phyloP scores from a whole-genome alignment of 2,113 vertebrate genomes.

The Lepus timidus region DNA sequence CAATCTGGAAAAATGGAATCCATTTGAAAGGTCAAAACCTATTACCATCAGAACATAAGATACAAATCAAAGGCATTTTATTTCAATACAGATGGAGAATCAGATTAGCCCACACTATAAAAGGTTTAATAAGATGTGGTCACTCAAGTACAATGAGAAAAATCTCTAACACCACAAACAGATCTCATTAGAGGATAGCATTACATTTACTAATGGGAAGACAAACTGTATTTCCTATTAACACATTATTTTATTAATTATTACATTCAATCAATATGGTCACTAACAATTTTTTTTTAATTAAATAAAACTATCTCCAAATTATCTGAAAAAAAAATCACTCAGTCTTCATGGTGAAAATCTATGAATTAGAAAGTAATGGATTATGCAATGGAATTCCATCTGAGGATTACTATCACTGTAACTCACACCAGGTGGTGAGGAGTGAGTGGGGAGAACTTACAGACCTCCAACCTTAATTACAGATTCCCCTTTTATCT shows the following conservation, averaged over 20 bases:
- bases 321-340: slow-evolving; percentile 1
- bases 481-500: neutral
- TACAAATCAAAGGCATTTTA: slow-evolving; percentile 64
- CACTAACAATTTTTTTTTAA: slow-evolving; percentile 14
- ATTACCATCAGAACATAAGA: slow-evolving; percentile 57
- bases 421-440: neutral
- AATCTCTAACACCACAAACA: slow-evolving; percentile 62
- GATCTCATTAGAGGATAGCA: slow-evolving; percentile 36
- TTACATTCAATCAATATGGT: neutral
- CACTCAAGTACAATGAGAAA: slow-evolving; percentile 68
- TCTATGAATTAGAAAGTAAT: slow-evolving; percentile 7
- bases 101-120: slow-evolving; percentile 31
- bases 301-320: slow-evolving; percentile 18
- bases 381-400: neutral
- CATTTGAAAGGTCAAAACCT: slow-evolving; percentile 40
- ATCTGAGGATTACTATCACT: neutral
- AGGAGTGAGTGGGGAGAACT: neutral
- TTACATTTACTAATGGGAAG: slow-evolving; percentile 61
- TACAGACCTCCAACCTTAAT: neutral
- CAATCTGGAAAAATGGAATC: slow-evolving; percentile 73
- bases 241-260: neutral
- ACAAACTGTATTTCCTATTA: slow-evolving; percentile 57
- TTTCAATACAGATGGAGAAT: slow-evolving; percentile 53
- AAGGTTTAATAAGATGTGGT: slow-evolving; percentile 42
- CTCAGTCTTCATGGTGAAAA: neutral